Conservation (phyloP, 1,140 invertebrate species). For the Meloidogyne floridensis region DNA sequence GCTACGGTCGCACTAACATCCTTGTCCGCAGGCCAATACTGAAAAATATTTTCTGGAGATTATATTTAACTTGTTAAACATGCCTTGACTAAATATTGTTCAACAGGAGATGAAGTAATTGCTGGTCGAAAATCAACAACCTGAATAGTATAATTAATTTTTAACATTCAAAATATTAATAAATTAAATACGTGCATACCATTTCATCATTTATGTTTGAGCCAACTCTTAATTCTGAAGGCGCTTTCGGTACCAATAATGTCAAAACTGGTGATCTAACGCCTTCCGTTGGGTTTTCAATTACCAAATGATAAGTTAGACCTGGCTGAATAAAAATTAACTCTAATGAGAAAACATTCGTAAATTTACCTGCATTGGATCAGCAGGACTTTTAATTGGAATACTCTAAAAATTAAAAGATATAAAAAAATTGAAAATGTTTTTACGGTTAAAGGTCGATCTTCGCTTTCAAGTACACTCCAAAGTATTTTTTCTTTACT, state of each 20-base stretch:
- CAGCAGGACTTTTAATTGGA: constrained; percentile 1
- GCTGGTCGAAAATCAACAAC: constrained; percentile 64
- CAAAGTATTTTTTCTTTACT: constrained; percentile 53
- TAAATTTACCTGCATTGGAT: not conserved
- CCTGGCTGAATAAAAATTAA: constrained; percentile 44
- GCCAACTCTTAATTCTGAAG: constrained; percentile 54
- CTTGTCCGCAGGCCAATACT: constrained; percentile 23
- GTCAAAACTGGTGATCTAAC: constrained; percentile 54
- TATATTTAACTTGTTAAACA: not conserved
- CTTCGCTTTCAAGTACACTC: constrained; percentile 53
- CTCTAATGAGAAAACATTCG: not conserved
- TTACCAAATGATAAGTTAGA: constrained; percentile 54
- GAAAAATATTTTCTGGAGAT: not conserved
- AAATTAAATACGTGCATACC: not conserved
- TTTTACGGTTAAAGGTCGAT: constrained; percentile 42
- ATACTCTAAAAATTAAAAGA: not conserved
- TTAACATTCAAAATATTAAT: not conserved
- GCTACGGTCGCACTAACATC: constrained; percentile 2
- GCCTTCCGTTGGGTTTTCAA: constrained; percentile 48
- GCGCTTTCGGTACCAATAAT: constrained; percentile 56
- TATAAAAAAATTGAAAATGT: not conserved
- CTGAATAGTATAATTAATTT: not conserved
- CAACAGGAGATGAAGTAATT: constrained; percentile 45
- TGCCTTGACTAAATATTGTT: constrained; percentile 15
- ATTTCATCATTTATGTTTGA: constrained; percentile 65